Evolutionary conservation across 2,888 invertebrate genomes (phyloP), one percentile per base, ranked within the genome.

Genomic region (Lysandra bellargus): DNA sequence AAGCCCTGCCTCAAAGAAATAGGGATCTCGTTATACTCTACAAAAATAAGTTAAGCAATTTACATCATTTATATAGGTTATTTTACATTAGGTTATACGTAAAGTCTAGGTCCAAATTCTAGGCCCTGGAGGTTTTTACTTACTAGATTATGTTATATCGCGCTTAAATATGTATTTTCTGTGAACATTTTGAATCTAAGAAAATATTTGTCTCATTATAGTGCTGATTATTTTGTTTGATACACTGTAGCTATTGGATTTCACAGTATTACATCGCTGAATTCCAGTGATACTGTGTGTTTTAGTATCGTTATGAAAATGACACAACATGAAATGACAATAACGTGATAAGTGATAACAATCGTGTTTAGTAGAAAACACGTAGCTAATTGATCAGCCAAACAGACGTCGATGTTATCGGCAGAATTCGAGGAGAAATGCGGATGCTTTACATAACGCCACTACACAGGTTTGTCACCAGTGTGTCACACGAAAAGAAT

Each of bases 341-440:
- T 37, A 30, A 64, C 30, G 69, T 37, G 69, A 69, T 14, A 33
- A 69, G 69, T 69, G 69, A 69, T 14, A 33, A 69, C 33, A 69
- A 69, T 69, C 64, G 69, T 69, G 64, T 64, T 64, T 64, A 30
- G 64, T 30, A 64, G 64, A 61, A 61, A 57, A 33, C 69, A 69
- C 69, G 69, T 69, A 69, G 69, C 69, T 69, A 69, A 69, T 69
- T 69, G 69, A 69, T 69, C 69, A 33, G 69, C 33, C 74, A 74
- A 74, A 74, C 37, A 44, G 44, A 40, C 3, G 44, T n/a, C 44
- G 44, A 74, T 74, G 74, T 44, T 74, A 74, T 74, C 74, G 40
- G 40, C 73, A 74, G 9, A 74, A 44, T 74, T n/a, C 44, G 74
- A 74, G 74, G 74, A 74, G 74, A 74, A 74, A 74, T 74, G 74